Evolutionary conservation across 2,113 vertebrate genomes (phyloP).

Genomic region (Neotoma lepida): DNA sequence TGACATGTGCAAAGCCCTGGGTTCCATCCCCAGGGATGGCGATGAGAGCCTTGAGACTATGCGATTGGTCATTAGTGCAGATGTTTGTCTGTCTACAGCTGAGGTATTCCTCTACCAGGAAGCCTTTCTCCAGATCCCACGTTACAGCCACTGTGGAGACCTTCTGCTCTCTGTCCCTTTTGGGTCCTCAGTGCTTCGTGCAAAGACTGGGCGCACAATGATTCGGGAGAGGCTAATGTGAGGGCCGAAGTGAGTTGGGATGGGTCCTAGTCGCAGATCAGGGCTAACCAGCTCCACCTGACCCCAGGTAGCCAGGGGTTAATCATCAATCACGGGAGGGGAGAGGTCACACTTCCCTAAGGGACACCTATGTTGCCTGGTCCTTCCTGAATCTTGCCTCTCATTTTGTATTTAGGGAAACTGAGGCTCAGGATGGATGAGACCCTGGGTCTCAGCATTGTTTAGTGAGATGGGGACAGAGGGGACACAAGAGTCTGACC

Average conservation of each 20-base stretch:
- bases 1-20: not conserved
- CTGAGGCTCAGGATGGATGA: not conserved
- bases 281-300: not conserved
- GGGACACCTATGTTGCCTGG: not conserved
- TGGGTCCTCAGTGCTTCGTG: not conserved
- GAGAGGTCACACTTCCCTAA: not conserved
- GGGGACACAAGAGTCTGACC: not conserved
- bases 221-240: not conserved
- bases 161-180: not conserved
- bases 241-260: not conserved
- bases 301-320: not conserved
- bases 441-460: not conserved
- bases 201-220: not conserved
- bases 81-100: not conserved
- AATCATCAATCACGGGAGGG: not conserved
- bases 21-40: not conserved
- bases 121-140: not conserved
- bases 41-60: not conserved
- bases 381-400: not conserved
- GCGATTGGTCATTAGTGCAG: not conserved
- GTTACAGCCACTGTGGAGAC: not conserved
- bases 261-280: not conserved
- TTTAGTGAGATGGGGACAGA: not conserved
- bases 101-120: not conserved
- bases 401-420: not conserved